Conservation (phyloP, 2,888 invertebrate species). For the Macaria liturata region DNA sequence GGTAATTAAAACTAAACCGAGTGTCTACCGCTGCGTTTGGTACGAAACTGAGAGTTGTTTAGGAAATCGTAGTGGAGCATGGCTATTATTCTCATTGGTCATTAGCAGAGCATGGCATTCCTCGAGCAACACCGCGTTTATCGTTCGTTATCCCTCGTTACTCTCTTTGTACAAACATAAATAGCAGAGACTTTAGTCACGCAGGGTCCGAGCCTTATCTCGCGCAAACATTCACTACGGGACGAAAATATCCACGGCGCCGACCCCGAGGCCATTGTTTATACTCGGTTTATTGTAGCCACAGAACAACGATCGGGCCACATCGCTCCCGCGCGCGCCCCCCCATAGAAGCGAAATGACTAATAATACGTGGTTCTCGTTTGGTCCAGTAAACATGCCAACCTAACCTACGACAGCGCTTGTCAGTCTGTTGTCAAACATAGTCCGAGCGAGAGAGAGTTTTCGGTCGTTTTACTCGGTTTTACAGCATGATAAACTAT, state of each 20-base stretch:
- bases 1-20: slow-evolving; percentile 14
- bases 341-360: too few species aligned
- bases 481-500: too few species aligned
- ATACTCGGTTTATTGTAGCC: neutral
- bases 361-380: too few species aligned
- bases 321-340: too few species aligned
- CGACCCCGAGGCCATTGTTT: slow-evolving; percentile 23
- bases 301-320: too few species aligned
- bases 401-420: too few species aligned
- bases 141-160: slow-evolving; percentile 64
- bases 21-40: slow-evolving; percentile 34
- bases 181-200: slow-evolving; percentile 69
- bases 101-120: slow-evolving; percentile 62
- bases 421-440: too few species aligned
- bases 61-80: slow-evolving; percentile 8
- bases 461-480: too few species aligned
- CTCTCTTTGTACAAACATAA: slow-evolving; percentile 61
- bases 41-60: slow-evolving; percentile 51
- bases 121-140: slow-evolving; percentile 59
- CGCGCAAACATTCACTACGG: slow-evolving; percentile 47
- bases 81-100: slow-evolving; percentile 48
- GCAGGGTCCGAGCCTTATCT: slow-evolving; percentile 58
- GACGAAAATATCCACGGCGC: slow-evolving; percentile 44
- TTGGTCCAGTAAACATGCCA: too few species aligned
- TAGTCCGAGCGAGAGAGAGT: too few species aligned